Conservation (phyloP, 2,113 vertebrate genomes). For the Gallinago media region DNA sequence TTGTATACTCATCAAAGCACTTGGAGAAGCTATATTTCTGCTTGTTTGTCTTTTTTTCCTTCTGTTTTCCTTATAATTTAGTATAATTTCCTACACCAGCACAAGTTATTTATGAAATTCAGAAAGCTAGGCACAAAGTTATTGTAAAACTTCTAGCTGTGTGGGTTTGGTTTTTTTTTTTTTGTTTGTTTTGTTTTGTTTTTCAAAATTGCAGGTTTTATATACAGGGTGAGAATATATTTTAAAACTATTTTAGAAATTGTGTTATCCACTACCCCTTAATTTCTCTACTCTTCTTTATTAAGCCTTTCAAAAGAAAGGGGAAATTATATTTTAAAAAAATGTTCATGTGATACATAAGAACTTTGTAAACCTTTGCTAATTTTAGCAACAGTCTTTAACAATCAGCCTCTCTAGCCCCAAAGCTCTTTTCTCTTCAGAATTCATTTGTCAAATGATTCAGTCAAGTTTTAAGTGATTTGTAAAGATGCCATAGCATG, state of each 20-base stretch:
- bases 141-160: not conserved
- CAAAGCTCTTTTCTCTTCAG: not conserved
- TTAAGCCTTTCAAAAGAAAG: not conserved
- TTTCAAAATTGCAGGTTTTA: not conserved
- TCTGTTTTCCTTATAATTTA: not conserved
- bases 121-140: not conserved
- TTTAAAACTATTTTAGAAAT: not conserved
- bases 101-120: not conserved
- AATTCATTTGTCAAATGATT: not conserved
- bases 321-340: not conserved
- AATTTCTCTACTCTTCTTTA: not conserved
- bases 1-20: accelerated
- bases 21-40: not conserved
- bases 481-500: not conserved
- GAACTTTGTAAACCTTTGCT: not conserved
- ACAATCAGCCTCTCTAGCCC: not conserved
- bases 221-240: not conserved
- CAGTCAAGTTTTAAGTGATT: not conserved
- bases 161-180: not conserved
- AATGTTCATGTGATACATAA: not conserved
- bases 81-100: not conserved
- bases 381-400: not conserved
- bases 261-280: not conserved
- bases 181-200: not conserved
- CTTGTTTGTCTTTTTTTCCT: not conserved